phyloP scores from a whole-genome alignment of 1,140 invertebrate species.

The Conopomorpha cramerella region DNA sequence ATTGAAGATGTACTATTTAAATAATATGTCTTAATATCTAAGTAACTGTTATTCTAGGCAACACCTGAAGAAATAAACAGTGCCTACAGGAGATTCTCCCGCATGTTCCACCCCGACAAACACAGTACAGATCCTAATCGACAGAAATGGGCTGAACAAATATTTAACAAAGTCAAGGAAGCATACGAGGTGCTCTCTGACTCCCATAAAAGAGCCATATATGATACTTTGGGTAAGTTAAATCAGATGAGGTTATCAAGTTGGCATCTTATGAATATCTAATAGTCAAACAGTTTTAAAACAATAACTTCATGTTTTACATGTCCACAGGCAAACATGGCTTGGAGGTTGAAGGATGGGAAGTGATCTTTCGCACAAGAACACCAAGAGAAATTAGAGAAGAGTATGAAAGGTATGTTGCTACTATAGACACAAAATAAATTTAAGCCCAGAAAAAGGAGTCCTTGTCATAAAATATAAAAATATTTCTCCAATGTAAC shows the following conservation, averaged over 20 bases:
- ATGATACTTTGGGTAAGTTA: constrained; percentile 55
- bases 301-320: too few species aligned
- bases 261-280: too few species aligned
- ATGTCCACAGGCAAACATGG: constrained; percentile 69
- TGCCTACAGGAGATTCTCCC: constrained; percentile 87
- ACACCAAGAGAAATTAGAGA: constrained; percentile 93
- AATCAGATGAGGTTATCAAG: too few species aligned
- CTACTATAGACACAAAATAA: too few species aligned
- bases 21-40: constrained; percentile 4
- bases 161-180: constrained; percentile 91
- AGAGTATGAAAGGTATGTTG: constrained; percentile 90
- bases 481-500: too few species aligned
- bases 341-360: constrained; percentile 89
- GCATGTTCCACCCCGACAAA: constrained; percentile 95
- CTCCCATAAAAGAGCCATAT: constrained; percentile 56
- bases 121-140: constrained; percentile 74
- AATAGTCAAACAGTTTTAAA: too few species aligned
- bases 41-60: constrained; percentile 67
- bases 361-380: constrained; percentile 85
- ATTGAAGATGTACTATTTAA: too few species aligned
- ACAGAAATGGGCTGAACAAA: constrained; percentile 85
- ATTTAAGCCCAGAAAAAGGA: too few species aligned
- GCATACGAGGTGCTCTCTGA: constrained; percentile 84
- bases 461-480: too few species aligned
- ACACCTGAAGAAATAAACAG: constrained; percentile 86